Percentiles rank a stretch among this genome's conserved stretches.
phyloP scores from a whole-genome alignment of 2,888 invertebrate species.

The Callinectes sapidus region DNA sequence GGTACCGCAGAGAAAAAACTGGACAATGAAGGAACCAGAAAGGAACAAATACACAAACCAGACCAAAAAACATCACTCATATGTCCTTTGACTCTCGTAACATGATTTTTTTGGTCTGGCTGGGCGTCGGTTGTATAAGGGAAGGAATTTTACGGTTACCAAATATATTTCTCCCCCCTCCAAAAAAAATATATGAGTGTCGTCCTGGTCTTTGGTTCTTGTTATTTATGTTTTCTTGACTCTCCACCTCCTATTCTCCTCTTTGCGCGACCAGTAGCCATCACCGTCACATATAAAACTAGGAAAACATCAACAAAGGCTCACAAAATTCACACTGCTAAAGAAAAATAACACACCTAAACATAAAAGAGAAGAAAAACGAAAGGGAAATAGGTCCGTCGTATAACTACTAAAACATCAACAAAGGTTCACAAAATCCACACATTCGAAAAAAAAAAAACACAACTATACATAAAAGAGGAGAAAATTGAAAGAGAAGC shows the following conservation, averaged over 20 bases:
- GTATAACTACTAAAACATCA: too few relatives aligned
- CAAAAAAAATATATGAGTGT: background rate
- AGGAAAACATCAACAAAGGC: background rate
- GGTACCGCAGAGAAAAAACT: background rate
- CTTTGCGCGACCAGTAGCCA: background rate
- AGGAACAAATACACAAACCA: background rate
- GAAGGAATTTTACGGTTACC: conserved; percentile 14
- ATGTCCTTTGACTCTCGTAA: background rate
- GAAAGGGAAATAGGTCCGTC: background rate
- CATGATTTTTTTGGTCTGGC: background rate
- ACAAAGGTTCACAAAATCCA: background rate
- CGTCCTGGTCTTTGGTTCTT: background rate
- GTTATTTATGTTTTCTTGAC: background rate
- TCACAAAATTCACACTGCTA: background rate
- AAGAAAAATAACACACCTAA: background rate
- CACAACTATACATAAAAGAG: background rate
- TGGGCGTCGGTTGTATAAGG: conserved; percentile 7
- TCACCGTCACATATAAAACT: background rate
- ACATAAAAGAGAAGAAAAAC: background rate
- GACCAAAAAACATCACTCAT: background rate
- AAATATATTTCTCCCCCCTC: background rate
- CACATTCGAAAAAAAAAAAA: background rate
- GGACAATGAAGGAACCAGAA: background rate
- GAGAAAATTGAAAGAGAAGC: background rate
- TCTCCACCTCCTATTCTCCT: background rate